Evolutionary conservation across 2,797 vertebrate species (phyloP).

Genomic region (Cuniculus paca): DNA sequence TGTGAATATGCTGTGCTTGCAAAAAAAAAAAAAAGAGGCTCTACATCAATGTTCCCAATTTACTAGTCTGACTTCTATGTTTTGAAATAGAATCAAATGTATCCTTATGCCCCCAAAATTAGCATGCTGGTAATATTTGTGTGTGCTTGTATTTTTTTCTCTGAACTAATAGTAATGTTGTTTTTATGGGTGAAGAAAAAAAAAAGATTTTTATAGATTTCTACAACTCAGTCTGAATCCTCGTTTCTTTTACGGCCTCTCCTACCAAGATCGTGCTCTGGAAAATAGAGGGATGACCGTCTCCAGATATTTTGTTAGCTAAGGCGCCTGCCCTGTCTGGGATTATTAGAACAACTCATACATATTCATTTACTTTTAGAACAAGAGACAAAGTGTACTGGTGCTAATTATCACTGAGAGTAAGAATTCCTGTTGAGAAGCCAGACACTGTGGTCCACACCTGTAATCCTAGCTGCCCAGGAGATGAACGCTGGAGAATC

Average conservation of each 20-base stretch:
- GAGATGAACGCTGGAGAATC: neutral
- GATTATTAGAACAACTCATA: conserved; percentile 31
- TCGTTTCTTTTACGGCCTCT: neutral
- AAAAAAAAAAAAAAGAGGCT: neutral
- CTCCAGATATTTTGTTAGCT: neutral
- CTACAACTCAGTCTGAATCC: neutral
- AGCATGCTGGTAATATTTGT: conserved; percentile 4
- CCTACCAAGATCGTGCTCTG: neutral
- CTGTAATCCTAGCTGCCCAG: neutral
- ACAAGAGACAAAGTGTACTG: neutral
- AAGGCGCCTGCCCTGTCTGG: neutral
- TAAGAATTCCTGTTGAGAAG: neutral
- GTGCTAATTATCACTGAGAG: neutral
- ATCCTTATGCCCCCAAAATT: neutral
- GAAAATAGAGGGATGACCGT: neutral
- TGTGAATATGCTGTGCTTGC: conserved; percentile 62
- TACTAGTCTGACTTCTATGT: conserved; percentile 57
- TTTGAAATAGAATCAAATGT: conserved; percentile 67
- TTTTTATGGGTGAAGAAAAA: neutral
- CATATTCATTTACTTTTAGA: neutral
- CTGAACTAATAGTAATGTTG: conserved; percentile 1
- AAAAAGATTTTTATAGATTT: conserved; percentile 3
- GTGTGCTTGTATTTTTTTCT: neutral
- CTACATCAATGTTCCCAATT: neutral
- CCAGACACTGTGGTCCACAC: neutral